Conservation (phyloP, 1,140 invertebrate species). For the Tachypleus tridentatus region DNA sequence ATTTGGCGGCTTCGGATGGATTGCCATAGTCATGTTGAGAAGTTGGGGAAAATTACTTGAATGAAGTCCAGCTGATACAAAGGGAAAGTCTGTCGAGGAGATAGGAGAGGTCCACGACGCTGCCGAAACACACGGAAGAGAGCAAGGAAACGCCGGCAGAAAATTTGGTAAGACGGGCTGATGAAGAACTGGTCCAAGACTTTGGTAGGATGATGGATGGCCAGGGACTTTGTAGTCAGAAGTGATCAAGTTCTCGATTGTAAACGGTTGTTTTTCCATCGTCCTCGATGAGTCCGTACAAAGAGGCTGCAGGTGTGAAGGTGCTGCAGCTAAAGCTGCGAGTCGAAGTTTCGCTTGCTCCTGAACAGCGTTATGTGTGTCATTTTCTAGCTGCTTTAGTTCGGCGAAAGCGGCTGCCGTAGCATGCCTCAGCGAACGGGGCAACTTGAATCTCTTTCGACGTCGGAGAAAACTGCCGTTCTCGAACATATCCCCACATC, state of each 20-base stretch:
- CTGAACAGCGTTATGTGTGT: slow-evolving; percentile 20
- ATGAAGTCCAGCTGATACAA: slow-evolving; percentile 4
- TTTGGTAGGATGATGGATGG: slow-evolving; percentile 8
- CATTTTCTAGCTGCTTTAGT: slow-evolving; percentile 45
- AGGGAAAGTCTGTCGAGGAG: slow-evolving; percentile 14
- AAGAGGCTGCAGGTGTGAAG: slow-evolving; percentile 25
- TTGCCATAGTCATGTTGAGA: slow-evolving; percentile 5
- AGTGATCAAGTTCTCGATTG: slow-evolving; percentile 74
- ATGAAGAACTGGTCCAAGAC: slow-evolving; percentile 8
- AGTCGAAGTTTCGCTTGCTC: slow-evolving; percentile 27
- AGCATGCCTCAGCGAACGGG: slow-evolving; percentile 50
- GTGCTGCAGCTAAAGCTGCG: slow-evolving; percentile 26
- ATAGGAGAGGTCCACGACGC: slow-evolving; percentile 12
- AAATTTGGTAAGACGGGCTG: slow-evolving; percentile 5
- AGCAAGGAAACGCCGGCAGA: slow-evolving; percentile 15
- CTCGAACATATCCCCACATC: slow-evolving; percentile 98
- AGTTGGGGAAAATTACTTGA: slow-evolving; percentile 8
- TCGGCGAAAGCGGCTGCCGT: slow-evolving; percentile 40
- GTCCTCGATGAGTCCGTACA: slow-evolving; percentile 5
- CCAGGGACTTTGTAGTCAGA: slow-evolving; percentile 39
- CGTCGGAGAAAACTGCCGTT: slow-evolving; percentile 93
- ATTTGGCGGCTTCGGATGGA: slow-evolving; percentile 3
- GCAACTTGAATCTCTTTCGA: slow-evolving; percentile 84
- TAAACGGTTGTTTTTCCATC: slow-evolving; percentile 40
- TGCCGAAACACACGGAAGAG: slow-evolving; percentile 12